Evolutionary conservation across 1,140 invertebrate species (phyloP), one percentile per base, ranked within the genome.

Genomic region (Drosophila simulans): DNA sequence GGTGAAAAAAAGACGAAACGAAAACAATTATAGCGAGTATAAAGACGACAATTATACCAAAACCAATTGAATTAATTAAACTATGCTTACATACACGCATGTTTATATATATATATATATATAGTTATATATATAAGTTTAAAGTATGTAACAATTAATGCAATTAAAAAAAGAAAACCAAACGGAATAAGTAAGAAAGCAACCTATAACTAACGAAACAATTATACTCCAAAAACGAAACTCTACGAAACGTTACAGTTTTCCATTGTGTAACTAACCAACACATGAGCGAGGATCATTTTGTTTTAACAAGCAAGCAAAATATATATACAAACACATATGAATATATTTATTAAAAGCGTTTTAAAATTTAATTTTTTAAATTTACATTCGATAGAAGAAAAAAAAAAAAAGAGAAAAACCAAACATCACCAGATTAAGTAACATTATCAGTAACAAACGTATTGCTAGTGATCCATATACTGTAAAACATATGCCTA

Each of bases 21-120:
- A 85, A 71, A 78, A 86, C 82, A 86, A 86, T 86, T 86, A 88
- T 84, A 84, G 76, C 75, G 79, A 78, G 82, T 82, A 79, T 88
- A 63, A 86, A 60, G 58, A 53, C 51, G 69, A 88, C 57, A 86
- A 86, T 88, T 86, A 86, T 83, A 86, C 78, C 78, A 88, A 85
- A 85, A 82, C 78, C 66, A 83, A 82, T 88, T 86, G 62, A 86
- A 88, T 88, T 82, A 86, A 86, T 65, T 83, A 86, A 72, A 86
- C 83, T 88, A 83, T 79, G 72, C 72, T 75, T 75, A 37, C 72
- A 75, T 75, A 75, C 52, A 64, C 58, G 43, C 58, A 74, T 45
- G 59, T 75, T 75, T 43, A 43, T 74, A 72, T 73, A 72, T 59
- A 72, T 60, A n/a, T 40, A 40, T 74, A 71, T 73, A 73, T 60